Evolutionary conservation across 2,797 vertebrate species (phyloP).

Genomic region (Galagoides demidoff): DNA sequence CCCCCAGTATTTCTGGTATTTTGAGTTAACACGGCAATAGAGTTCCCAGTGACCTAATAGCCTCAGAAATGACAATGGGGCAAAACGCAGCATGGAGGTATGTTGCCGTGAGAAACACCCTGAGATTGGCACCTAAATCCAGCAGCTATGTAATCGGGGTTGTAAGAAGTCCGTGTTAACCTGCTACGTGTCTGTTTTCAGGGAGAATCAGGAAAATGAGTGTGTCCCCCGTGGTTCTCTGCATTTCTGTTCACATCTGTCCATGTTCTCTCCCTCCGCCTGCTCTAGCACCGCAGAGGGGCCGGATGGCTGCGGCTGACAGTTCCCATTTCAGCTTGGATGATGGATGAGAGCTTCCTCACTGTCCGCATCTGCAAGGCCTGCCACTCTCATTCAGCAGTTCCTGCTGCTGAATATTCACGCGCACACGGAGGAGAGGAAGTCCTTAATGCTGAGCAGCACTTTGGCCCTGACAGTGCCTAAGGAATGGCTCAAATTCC

Average conservation of each 20-base stretch:
- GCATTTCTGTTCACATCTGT: background rate
- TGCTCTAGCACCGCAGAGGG: background rate
- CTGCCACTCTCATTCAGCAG: background rate
- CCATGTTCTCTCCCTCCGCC: background rate
- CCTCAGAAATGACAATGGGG: background rate
- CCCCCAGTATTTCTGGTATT: background rate
- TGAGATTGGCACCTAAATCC: background rate
- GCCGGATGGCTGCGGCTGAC: rapidly evolving
- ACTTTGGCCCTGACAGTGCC: background rate
- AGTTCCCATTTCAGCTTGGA: background rate
- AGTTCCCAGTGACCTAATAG: background rate
- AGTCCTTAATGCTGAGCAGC: background rate
- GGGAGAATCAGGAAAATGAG: background rate
- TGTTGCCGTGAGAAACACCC: background rate
- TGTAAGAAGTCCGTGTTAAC: background rate
- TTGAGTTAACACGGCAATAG: background rate
- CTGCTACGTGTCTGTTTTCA: background rate
- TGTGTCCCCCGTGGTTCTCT: background rate
- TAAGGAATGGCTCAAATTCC: background rate
- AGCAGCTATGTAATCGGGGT: background rate
- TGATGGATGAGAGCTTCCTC: too few species aligned
- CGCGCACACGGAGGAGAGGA: background rate
- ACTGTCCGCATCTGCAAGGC: background rate
- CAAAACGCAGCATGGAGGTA: background rate
- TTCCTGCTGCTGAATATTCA: background rate